These are phyloP conservation scores for Crotalus horridus DNA, from an alignment of 2,113 vertebrate genomes.

Conservation along the genomic window DNA sequence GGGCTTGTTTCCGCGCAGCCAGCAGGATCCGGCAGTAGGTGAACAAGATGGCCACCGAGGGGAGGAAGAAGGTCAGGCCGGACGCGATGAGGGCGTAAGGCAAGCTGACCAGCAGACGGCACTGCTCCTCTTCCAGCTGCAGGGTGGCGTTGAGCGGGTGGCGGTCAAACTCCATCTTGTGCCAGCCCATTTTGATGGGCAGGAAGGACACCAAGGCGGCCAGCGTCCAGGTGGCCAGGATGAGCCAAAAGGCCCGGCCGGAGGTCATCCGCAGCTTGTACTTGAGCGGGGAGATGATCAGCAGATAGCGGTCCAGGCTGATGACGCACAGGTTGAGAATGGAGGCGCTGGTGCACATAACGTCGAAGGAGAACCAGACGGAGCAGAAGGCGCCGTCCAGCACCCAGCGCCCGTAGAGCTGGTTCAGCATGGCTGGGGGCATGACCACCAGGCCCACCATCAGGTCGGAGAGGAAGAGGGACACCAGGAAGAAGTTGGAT, in stretches of 20 bases:
- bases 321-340: constrained; percentile 97
- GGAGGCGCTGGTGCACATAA: constrained; percentile 98
- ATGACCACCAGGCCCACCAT: constrained; percentile 97
- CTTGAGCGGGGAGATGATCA: constrained; percentile 91
- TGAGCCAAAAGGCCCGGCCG: constrained; percentile 79
- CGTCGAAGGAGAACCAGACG: constrained; percentile 92
- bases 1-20: constrained; percentile 84
- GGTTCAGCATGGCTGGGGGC: constrained; percentile 95
- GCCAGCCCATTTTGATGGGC: constrained; percentile 94
- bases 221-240: constrained; percentile 86
- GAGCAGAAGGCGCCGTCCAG: constrained; percentile 83
- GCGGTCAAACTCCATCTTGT: constrained; percentile 70
- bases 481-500: constrained; percentile 95
- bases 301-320: constrained; percentile 93
- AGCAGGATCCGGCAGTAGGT: constrained; percentile 94
- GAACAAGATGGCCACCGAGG: constrained; percentile 91
- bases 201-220: constrained; percentile 89
- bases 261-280: constrained; percentile 95
- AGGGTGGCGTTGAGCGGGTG: constrained; percentile 58
- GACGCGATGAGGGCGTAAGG: constrained; percentile 92
- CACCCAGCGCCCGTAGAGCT: constrained; percentile 89
- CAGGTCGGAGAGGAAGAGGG: constrained; percentile 92
- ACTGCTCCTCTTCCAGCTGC: constrained; percentile 71
- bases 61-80: constrained; percentile 92
- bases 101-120: constrained; percentile 84